phyloP scores from a whole-genome alignment of 1,140 invertebrate species.

The Phthorimaea operculella region DNA sequence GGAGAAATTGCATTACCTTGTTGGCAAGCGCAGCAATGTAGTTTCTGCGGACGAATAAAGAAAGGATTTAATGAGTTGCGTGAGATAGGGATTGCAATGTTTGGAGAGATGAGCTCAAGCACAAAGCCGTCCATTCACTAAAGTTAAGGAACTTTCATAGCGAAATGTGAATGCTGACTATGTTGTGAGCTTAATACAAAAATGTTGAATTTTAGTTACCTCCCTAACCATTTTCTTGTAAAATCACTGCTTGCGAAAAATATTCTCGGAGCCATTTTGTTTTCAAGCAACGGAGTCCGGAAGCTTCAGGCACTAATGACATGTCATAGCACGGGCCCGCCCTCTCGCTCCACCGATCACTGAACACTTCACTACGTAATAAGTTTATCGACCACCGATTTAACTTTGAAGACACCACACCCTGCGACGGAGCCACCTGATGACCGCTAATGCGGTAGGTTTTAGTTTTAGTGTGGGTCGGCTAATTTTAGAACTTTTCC shows the following conservation, averaged over 20 bases:
- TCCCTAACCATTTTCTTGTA: neutral
- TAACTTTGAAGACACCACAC: slow-evolving; percentile 7
- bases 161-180: neutral
- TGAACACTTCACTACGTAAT: slow-evolving; percentile 6
- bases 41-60: slow-evolving; percentile 32
- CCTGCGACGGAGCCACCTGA: slow-evolving; percentile 1
- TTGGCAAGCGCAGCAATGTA: slow-evolving; percentile 50
- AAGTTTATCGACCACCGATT: slow-evolving; percentile 6
- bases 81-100: neutral
- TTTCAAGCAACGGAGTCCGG: neutral
- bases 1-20: slow-evolving; percentile 56
- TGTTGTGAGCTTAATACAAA: neutral
- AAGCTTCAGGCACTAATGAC: slow-evolving; percentile 3
- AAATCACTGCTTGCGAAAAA: neutral
- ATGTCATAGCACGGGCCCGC: slow-evolving; percentile 3
- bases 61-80: neutral
- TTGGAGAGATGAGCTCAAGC: neutral
- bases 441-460: too few relatives aligned
- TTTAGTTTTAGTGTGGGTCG: too few relatives aligned
- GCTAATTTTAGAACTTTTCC: too few relatives aligned
- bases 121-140: too few relatives aligned
- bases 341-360: slow-evolving; percentile 2
- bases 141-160: neutral
- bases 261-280: neutral
- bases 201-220: too few relatives aligned